Evolutionary conservation across 92 coral and sea anemone genomes (phyloP), one percentile per base, ranked within the genome.

Genomic region (Parazoanthus darwini): DNA sequence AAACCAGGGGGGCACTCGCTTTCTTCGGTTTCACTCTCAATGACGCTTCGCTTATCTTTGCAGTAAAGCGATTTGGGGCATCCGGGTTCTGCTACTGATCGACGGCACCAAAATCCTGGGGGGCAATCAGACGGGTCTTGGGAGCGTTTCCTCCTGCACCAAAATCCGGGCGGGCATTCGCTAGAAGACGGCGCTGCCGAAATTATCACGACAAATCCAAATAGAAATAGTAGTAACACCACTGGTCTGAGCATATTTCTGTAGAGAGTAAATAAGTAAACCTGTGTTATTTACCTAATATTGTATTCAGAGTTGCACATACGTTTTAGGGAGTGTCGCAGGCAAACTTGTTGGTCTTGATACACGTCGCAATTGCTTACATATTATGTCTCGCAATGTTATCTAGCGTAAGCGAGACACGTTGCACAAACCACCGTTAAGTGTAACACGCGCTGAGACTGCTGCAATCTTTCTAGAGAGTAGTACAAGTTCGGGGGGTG

Each of bases 1-100:
- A 93, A 95, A 33, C 98, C 98, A 42, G 94, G 93, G 29, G 96
- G 98, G 77, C 98, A 95, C 1, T 87, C 75, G 8, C 79, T 29
- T 76, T 89, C 80, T 0, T 90, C 86, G 5, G 94, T 95, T 43
- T 92, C 94, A 3, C 85, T 70, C 46, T 93, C 96, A 18, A 85
- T 29, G 0, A 95, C 96, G 20, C 85, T 79, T 68, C 89, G 89
- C 26, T 93, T 81, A 78, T 91, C 88, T 15, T 92, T 90, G 94
- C 98, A 94, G 95, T 95, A 94, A 35, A 93, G 92, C n/a, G 94
- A 92, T 7, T 91, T 85, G 2, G 98, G 95, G 10, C 98, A 94
- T 56, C 25, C 91, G 37, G 65, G 82, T 16, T 67, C 46, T 5
- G 44, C 9, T 6, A 71, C 79, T 3, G 87, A 84, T 38, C 93